phyloP scores from a whole-genome alignment of 2,797 vertebrate genomes.

The Picus viridis region DNA sequence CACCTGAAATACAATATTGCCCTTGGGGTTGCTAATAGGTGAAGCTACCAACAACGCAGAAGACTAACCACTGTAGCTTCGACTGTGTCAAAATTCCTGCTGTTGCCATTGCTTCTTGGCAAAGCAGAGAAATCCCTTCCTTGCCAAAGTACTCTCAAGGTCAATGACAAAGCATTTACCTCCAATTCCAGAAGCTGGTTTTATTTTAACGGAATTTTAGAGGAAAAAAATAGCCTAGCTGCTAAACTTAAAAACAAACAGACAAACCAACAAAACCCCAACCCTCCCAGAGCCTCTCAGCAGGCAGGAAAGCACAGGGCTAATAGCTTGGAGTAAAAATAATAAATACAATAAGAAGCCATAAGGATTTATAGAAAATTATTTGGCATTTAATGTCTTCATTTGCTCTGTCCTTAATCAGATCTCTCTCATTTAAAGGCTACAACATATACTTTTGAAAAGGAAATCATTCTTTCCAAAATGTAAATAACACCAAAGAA shows the following conservation, averaged over 20 bases:
- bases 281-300: background rate
- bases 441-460: background rate
- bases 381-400: background rate
- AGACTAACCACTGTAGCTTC: background rate
- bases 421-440: background rate
- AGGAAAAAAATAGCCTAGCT: background rate
- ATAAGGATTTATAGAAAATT: background rate
- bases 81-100: constrained; percentile 28
- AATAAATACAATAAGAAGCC: background rate
- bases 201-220: constrained; percentile 44
- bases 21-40: background rate
- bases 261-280: too few relatives aligned
- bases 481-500: background rate
- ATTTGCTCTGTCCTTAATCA: background rate
- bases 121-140: background rate
- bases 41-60: background rate
- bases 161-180: constrained; percentile 41
- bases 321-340: background rate
- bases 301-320: background rate
- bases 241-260: background rate
- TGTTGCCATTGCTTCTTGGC: constrained; percentile 33
- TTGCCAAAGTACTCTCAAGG: constrained; percentile 50
- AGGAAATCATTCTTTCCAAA: background rate
- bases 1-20: constrained; percentile 4
- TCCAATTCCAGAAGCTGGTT: background rate